These are phyloP conservation scores for Neodiprion fabricii DNA, from an alignment of 1,140 invertebrate genomes.

Conservation along the genomic window DNA sequence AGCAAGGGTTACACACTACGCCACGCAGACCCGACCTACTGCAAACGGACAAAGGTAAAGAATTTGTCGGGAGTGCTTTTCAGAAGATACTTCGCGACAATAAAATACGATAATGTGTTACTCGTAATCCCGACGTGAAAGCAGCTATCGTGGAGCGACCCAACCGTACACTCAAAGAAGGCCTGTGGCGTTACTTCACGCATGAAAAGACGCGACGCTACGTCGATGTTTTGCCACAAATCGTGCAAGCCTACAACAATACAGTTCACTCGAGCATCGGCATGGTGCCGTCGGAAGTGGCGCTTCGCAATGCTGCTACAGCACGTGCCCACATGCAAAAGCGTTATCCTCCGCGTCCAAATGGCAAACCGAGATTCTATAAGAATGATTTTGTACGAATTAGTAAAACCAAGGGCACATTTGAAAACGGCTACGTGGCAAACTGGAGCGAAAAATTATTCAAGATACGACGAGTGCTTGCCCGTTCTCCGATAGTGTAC, in stretches of 20 bases:
- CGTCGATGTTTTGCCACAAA: no score
- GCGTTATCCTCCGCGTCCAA: not conserved
- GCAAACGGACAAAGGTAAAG: constrained; percentile 31
- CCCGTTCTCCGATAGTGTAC: not conserved
- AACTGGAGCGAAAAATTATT: not conserved
- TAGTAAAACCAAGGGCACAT: no score
- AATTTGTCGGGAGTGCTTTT: constrained; percentile 25
- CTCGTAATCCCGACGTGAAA: constrained; percentile 31
- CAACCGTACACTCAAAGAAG: constrained; percentile 35
- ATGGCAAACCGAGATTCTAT: not conserved
- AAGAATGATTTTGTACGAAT: no score
- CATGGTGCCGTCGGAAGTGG: constrained; percentile 18
- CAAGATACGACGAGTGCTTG: not conserved
- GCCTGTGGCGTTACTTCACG: constrained; percentile 34
- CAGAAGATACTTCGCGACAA: constrained; percentile 27
- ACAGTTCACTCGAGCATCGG: constrained; percentile 25
- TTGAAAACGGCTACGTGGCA: no score
- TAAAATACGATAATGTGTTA: not conserved
- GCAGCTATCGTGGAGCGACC: constrained; percentile 31
- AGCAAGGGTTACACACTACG: not conserved
- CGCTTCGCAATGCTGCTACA: constrained; percentile 11
- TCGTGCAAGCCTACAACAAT: constrained; percentile 23
- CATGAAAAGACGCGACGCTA: no score
- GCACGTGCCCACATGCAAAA: not conserved
- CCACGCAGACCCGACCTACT: constrained; percentile 14